Evolutionary conservation across 2,797 vertebrate species (phyloP).

Genomic region (Phalloptychus januarius): DNA sequence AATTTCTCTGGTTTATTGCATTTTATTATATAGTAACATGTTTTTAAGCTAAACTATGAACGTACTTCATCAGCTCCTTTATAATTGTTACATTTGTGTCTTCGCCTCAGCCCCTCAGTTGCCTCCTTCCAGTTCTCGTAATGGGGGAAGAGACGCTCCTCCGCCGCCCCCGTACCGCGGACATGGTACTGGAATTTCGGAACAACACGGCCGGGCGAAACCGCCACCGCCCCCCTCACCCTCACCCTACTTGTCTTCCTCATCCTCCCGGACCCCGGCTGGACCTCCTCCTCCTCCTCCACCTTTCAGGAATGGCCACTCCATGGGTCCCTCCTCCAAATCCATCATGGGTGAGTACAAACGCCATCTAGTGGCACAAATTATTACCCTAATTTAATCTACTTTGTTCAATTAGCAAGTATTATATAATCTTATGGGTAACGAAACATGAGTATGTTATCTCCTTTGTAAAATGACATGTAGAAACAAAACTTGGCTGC

Average conservation of each 20-base stretch:
- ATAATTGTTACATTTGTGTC: neutral
- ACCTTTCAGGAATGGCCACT: constrained; percentile 91
- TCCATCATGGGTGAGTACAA: constrained; percentile 86
- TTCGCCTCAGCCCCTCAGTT: constrained; percentile 83
- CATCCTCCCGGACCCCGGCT: constrained; percentile 83
- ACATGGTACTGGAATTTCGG: constrained; percentile 74
- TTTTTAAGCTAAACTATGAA: neutral
- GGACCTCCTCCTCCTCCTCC: constrained; percentile 90
- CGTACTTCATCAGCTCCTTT: neutral
- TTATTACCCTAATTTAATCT: neutral
- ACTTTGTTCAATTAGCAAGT: neutral
- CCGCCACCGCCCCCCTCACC: constrained; percentile 83
- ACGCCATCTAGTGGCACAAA: neutral
- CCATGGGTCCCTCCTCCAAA: constrained; percentile 77
- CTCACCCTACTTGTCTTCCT: constrained; percentile 70
- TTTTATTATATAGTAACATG: neutral
- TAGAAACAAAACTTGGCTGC: neutral
- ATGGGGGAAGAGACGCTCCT: constrained; percentile 87
- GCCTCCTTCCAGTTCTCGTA: constrained; percentile 81
- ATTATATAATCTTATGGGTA: neutral
- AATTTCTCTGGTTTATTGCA: neutral
- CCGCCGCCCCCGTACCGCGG: constrained; percentile 88
- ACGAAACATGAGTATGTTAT: too few species aligned
- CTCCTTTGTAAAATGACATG: neutral
- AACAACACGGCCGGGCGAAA: constrained; percentile 78